Evolutionary conservation across 2,888 invertebrate species (phyloP).

Genomic region (Apantesis nais): DNA sequence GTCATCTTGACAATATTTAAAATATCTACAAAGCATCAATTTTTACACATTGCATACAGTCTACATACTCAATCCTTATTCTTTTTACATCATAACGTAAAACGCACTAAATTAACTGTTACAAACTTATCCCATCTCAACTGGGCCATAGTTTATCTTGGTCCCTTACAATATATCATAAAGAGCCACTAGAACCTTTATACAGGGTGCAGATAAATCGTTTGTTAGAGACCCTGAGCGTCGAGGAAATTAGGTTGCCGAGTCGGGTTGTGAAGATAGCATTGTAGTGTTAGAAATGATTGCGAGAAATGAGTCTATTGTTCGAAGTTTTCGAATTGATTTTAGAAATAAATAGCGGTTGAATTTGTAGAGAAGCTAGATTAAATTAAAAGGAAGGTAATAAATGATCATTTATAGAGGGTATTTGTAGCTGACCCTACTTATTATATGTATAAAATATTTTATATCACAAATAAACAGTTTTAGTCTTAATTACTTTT

Average conservation of each 20-base stretch:
- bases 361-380: background rate
- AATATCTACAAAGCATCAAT: no score
- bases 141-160: conserved; percentile 29
- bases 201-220: conserved; percentile 28
- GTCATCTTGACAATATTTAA: no score
- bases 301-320: background rate
- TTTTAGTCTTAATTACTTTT: background rate
- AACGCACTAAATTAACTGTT: background rate
- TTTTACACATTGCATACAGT: no score
- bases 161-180: conserved; percentile 27
- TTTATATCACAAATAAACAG: background rate
- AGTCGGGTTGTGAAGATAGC: conserved; percentile 23
- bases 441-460: background rate
- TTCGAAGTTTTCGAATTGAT: background rate
- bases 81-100: background rate
- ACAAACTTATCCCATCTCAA: conserved; percentile 4
- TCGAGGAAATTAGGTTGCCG: conserved; percentile 34
- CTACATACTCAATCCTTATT: no score
- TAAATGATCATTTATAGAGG: no score
- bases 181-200: conserved; percentile 22
- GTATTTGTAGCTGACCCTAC: no score
- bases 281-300: conserved; percentile 4
- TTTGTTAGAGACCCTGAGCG: conserved; percentile 30
- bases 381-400: no score
- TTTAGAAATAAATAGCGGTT: background rate